Evolutionary conservation across 1,140 invertebrate genomes (phyloP).

Genomic region (Chlorops oryzae): DNA sequence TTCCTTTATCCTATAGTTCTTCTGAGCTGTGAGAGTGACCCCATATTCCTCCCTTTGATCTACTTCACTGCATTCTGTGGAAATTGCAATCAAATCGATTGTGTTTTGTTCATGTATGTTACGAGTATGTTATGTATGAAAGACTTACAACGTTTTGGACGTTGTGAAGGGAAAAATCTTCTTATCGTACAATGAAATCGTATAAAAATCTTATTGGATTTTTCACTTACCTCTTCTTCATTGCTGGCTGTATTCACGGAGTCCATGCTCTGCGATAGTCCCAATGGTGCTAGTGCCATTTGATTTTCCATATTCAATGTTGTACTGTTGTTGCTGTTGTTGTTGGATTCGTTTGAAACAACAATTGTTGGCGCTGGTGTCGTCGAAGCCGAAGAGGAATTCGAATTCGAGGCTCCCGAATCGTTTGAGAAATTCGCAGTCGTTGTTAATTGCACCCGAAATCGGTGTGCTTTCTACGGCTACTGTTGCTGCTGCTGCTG

Average conservation of each 20-base stretch:
- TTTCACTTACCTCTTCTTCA: constrained; percentile 77
- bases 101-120: no score
- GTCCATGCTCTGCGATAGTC: constrained; percentile 78
- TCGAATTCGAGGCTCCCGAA: constrained; percentile 31
- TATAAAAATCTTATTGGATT: no score
- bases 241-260: constrained; percentile 84
- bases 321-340: constrained; percentile 25
- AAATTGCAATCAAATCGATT: no score
- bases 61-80: no score
- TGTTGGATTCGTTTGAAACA: constrained; percentile 16
- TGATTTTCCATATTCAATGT: constrained; percentile 44
- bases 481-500: constrained; percentile 22
- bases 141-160: no score
- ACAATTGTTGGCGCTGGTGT: constrained; percentile 36
- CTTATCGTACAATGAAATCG: neutral
- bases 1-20: no score
- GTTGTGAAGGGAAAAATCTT: no score
- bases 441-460: constrained; percentile 15
- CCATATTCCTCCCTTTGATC: no score
- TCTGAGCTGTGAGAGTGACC: no score
- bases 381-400: constrained; percentile 35
- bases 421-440: constrained; percentile 32
- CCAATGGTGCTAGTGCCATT: constrained; percentile 48
- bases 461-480: constrained; percentile 20
- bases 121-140: no score